Evolutionary conservation across 2,797 vertebrate species (phyloP).

Genomic region (Sebastes hopkinsi): DNA sequence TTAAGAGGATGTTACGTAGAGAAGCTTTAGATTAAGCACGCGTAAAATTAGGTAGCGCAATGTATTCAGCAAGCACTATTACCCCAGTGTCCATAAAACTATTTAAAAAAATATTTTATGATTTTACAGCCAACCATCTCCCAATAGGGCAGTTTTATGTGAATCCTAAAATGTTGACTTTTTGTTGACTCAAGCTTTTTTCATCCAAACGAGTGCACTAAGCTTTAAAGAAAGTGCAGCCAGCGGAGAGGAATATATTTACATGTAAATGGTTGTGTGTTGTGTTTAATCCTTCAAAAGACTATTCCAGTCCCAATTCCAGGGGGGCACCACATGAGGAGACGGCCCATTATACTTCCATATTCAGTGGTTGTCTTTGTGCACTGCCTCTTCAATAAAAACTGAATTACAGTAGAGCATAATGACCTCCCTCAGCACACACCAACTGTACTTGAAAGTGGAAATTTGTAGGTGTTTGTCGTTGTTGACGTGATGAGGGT

Average conservation of each 20-base stretch:
- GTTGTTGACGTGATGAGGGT: not conserved
- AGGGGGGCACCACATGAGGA: conserved; percentile 12
- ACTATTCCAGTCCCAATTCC: conserved; percentile 13
- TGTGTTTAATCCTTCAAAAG: conserved; percentile 39
- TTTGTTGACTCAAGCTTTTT: not conserved
- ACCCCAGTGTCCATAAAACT: not conserved
- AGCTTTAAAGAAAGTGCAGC: conserved; percentile 19
- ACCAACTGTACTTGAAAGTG: not conserved
- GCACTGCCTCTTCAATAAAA: conserved; percentile 12
- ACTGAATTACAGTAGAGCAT: conserved; percentile 8
- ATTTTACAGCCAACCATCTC: not conserved
- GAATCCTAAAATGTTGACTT: not conserved
- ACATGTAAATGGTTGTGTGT: conserved; percentile 38
- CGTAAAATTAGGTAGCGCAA: not conserved
- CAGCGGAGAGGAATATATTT: conserved; percentile 40
- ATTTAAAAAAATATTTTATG: not conserved
- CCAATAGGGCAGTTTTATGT: not conserved
- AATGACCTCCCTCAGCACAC: not conserved
- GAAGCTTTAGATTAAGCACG: not conserved
- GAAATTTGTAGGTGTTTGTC: not conserved
- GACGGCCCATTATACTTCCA: not conserved
- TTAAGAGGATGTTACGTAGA: not conserved
- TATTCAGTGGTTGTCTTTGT: conserved; percentile 25
- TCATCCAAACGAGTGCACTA: not conserved
- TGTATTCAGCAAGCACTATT: not conserved